Base-by-base conservation (phyloP, 23 tunicate species). In the Phallusia fumigata region DNA sequence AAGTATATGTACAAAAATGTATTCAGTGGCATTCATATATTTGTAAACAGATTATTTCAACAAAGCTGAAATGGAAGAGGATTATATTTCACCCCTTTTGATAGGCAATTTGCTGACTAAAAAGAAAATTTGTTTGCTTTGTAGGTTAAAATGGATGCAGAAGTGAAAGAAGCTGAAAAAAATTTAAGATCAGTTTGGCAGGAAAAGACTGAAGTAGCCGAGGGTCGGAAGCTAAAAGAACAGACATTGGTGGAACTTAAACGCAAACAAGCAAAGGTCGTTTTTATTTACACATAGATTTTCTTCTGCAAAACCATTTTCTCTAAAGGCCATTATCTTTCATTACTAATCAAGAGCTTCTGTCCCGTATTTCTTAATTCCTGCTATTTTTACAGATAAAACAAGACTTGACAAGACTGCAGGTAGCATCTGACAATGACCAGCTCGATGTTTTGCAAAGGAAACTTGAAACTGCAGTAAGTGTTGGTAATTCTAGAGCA, bases 401-500 rank as follows among this genome's bases (percentile, higher is more conserved):
- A 22, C 87, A 84, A 52, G 98, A 94, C 76, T 77, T 94, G 65
- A 32, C 69, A 0, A 36, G 86, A 2, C 47, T 89, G 40, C 87
- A 88, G 52, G 32, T 85, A 0, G 83, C 86, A 8, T 79, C 82
- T 18, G 90, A 89, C 79, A 72, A 50, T 32, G 87, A 77, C 34
- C 80, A 82, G 28, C 74, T 94, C 6, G 88, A 89, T 24, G 69
- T 40, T 30, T 49, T 94, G n/a, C 88, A 94, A 65, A 76, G 36
- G 33, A 52, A 82, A 28, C 50, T 85, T 0, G 88, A 86, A 8
- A 35, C 44, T 52, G 75, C 88, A 31, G 98, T 89, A 13, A 34
- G 89, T 79, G n/a, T n/a, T n/a, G n/a, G n/a, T n/a, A n/a, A n/a
- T n/a, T n/a, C n/a, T n/a, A n/a, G n/a, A n/a, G n/a, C n/a, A n/a